Evolutionary conservation across 2,797 vertebrate species (phyloP).

Genomic region (Carapus acus): DNA sequence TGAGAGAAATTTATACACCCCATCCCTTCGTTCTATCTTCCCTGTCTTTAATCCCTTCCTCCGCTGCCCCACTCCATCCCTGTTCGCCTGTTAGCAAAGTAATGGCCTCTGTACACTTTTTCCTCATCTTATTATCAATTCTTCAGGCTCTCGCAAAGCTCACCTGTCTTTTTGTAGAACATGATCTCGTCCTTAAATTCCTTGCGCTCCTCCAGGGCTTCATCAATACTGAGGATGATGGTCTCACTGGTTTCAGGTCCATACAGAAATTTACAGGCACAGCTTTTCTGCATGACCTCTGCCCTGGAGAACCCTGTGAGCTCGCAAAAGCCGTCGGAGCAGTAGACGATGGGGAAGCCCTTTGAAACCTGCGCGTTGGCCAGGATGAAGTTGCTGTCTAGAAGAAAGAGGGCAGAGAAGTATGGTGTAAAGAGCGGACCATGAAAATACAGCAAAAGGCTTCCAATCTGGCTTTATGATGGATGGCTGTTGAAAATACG

Average conservation of each 20-base stretch:
- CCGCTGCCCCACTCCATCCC: conserved; percentile 28
- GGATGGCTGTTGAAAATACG: too few relatives aligned
- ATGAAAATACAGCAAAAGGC: too few relatives aligned
- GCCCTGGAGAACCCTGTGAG: conserved; percentile 90
- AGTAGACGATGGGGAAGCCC: conserved; percentile 97
- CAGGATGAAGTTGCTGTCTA: conserved; percentile 99
- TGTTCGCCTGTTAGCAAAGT: conserved; percentile 45
- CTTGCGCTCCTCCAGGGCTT: conserved; percentile 85
- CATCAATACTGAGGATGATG: conserved; percentile 87
- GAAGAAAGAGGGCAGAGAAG: conserved; percentile 1
- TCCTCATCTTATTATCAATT: too few relatives aligned
- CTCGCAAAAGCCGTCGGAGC: conserved; percentile 98
- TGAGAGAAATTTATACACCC: conserved; percentile 31
- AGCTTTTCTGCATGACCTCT: conserved; percentile 99
- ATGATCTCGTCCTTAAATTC: conserved; percentile 97
- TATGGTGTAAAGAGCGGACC: neutral
- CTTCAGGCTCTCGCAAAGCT: conserved; percentile 33
- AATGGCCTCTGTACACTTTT: conserved; percentile 33
- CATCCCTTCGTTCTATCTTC: too few relatives aligned
- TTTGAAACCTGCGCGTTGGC: conserved; percentile 95
- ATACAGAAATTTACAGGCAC: conserved; percentile 92
- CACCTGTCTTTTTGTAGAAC: conserved; percentile 95
- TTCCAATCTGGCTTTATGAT: too few relatives aligned
- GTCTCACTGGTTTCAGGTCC: conserved; percentile 88
- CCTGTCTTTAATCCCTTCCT: too few relatives aligned